Base-by-base conservation (phyloP, 2,113 vertebrate species). In the Callochromis pleurospilus region DNA sequence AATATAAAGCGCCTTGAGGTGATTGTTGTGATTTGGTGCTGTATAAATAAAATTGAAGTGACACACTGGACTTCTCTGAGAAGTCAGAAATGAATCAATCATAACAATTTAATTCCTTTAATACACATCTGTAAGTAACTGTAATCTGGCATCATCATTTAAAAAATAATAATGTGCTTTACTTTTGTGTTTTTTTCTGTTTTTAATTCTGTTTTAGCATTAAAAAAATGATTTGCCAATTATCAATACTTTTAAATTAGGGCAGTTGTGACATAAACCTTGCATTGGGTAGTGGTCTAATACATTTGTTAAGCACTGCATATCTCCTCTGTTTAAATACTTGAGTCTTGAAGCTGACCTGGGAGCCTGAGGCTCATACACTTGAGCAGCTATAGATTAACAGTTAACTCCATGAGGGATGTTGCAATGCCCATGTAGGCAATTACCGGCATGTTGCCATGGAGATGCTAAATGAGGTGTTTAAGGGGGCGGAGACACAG, bases 391-490 rank as follows among this genome's bases (percentile, higher is more conserved):
- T 29, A 60, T 54, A 88, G 82, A 86, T 81, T 79, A 81, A 88
- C 77, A 68, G 81, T 84, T 87, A 87, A 90, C 90, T 85, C 51
- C 73, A 9, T 89, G 88, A 94, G 85, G 54, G 90, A 93, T 85
- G 91, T 8, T 60, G 24, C 83, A 51, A 19, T 51, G 73, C 73
- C 73, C 45, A 6, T 53, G 82, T 47, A 49, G 88, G 83, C 85
- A 12, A 13, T 26, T 73, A 79, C 54, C 31, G 2, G 29, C 65
- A 58, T 29, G 53, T 86, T 81, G 38, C 91, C 80, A 80, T 47
- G 29, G 89, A 79, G 84, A 91, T 90, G 88, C 70, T 87, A 95
- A 95, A 96, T 94, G 94, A 88, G 88, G 92, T 91, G 93, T 90
- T 93, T 45, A 86, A 62, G 82, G 80, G 86, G 90, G 91, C 53